Evolutionary conservation across 37 sponge, comb jelly and placozoan species (phyloP), one percentile per base, ranked within the genome.

Genomic region (Hexactinellida sp.): DNA sequence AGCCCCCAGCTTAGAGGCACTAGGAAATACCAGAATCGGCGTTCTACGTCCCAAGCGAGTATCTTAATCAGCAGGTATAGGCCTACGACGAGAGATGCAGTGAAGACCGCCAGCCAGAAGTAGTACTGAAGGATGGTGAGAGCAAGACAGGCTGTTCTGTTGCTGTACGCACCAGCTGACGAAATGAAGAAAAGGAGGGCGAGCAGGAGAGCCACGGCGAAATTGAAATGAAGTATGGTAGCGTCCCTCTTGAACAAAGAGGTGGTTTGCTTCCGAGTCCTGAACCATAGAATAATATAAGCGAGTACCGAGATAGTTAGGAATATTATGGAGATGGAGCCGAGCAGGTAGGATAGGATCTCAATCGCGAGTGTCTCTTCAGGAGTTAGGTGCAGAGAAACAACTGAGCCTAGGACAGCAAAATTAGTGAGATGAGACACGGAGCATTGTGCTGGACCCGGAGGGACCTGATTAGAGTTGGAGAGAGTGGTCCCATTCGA

Each of bases 361-460:
- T 63, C 30, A 32, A 63, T 10, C 1, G 76, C 76, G 30, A 63
- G 76, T 7, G 25, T 63, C 76, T 63, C 76, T 63, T n/a, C 32
- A 21, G 76, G 76, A 63, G 76, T 63, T 25, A 63, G 30, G 76
- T 63, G 3, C 76, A 63, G 13, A 10, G 76, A 63, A 63, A 10
- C 5, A 25, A 23, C 76, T 25, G 76, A 63, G 13, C 3, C 76
- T 63, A 63, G 13, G 5, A 63, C 76, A 32, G 76, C 76, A n/a
- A 63, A 63, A 23, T 63, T 63, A 63, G 76, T 63, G 30, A 63
- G 76, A n/a, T 63, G 76, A 63, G 76, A 63, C 3, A 63, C 76
- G 13, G 76, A 63, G 34, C 76, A 63, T 63, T 63, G 28, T 21
- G 76, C 76, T 25, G 76, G 76, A 25, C 76, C 76, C 5, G 76